Percentiles rank a stretch among this genome's conserved stretches.
phyloP scores from a whole-genome alignment of 2,113 vertebrate genomes.

The Nesoenas mayeri region DNA sequence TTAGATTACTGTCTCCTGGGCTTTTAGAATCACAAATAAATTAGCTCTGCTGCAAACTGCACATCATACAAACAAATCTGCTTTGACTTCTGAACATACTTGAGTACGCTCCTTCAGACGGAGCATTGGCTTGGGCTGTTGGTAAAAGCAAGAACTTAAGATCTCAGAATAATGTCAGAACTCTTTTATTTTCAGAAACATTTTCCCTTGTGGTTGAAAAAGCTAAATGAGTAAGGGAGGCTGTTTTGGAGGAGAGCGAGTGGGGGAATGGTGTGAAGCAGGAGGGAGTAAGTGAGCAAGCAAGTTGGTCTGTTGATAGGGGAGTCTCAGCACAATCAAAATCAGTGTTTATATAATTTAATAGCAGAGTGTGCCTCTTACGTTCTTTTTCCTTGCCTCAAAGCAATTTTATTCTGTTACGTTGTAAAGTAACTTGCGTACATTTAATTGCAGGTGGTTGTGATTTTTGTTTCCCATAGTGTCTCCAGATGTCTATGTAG shows the following conservation, averaged over 20 bases:
- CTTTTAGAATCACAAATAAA: background rate
- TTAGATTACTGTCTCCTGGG: background rate
- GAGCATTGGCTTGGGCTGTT: background rate
- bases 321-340: slow-evolving; percentile 42
- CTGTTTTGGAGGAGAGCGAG: slow-evolving; percentile 11
- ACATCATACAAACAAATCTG: background rate
- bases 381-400: background rate
- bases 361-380: background rate
- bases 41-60: background rate
- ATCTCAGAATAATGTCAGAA: slow-evolving; percentile 5
- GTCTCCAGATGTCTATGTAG: background rate
- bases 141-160: background rate
- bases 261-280: background rate
- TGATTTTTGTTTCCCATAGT: background rate
- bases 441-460: background rate
- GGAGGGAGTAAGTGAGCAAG: slow-evolving; percentile 32
- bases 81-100: background rate
- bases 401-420: background rate
- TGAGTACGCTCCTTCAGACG: background rate
- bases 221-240: slow-evolving; percentile 13
- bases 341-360: slow-evolving; percentile 20
- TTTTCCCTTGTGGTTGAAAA: background rate
- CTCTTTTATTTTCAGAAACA: slow-evolving; percentile 1
- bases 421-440: background rate
- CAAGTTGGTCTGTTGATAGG: slow-evolving; percentile 11